phyloP scores from a whole-genome alignment of 2,888 invertebrate species.

The Euplexia lucipara region DNA sequence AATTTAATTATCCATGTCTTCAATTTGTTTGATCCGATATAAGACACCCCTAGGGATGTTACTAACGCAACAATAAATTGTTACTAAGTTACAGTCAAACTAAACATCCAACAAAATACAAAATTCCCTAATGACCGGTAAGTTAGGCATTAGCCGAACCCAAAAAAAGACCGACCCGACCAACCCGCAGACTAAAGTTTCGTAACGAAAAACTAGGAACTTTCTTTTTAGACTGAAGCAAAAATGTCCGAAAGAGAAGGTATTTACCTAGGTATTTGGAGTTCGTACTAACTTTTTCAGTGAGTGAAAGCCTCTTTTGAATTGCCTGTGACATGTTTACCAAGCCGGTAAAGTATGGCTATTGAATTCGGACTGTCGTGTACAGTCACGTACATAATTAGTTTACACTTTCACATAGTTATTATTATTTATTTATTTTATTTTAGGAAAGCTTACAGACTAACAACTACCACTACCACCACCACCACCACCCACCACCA shows the following conservation, averaged over 20 bases:
- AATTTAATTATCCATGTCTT: neutral
- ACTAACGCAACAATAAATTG: conserved; percentile 25
- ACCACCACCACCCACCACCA: no score
- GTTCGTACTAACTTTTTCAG: conserved; percentile 52
- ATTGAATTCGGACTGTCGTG: neutral
- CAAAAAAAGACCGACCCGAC: conserved; percentile 20
- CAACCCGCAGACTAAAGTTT: conserved; percentile 32
- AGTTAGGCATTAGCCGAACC: conserved; percentile 27
- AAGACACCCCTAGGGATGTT: neutral
- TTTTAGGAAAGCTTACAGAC: no score
- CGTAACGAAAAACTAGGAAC: conserved; percentile 43
- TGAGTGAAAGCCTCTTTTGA: conserved; percentile 55
- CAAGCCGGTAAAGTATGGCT: conserved; percentile 32
- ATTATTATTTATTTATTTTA: no score
- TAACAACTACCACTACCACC: no score
- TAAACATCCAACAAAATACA: conserved; percentile 23
- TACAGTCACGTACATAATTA: no score
- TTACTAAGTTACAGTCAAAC: conserved; percentile 14
- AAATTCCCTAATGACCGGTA: conserved; percentile 36
- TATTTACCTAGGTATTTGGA: conserved; percentile 56
- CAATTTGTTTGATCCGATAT: neutral
- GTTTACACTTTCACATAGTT: no score
- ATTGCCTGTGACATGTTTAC: conserved; percentile 63
- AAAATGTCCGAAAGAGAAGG: conserved; percentile 46
- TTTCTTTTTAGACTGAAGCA: conserved; percentile 44